Evolutionary conservation across 2,113 vertebrate genomes (phyloP).

Genomic region (Pygathrix nemaeus): DNA sequence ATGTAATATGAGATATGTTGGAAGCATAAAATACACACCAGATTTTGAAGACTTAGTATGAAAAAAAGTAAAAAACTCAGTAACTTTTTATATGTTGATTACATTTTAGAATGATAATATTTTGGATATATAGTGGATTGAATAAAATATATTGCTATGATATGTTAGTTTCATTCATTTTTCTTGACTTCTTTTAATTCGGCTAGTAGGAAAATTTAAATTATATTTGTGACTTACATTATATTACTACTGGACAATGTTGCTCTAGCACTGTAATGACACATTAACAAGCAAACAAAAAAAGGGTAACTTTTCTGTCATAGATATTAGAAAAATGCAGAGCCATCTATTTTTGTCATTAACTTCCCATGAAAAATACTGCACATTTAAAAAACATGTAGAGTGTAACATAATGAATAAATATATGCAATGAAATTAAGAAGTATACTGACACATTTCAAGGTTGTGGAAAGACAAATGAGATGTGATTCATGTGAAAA

Average conservation of each 20-base stretch:
- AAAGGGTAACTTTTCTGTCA: neutral
- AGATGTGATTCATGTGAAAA: neutral
- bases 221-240: neutral
- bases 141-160: neutral
- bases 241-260: neutral
- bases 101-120: neutral
- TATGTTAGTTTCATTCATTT: constrained; percentile 5
- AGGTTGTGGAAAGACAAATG: constrained; percentile 33
- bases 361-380: neutral
- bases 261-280: neutral
- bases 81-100: constrained; percentile 18
- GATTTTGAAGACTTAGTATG: neutral
- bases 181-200: neutral
- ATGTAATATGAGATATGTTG: neutral
- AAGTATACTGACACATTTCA: constrained; percentile 23
- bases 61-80: constrained; percentile 1
- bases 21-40: neutral
- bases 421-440: neutral
- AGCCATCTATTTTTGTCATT: constrained; percentile 39
- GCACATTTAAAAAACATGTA: neutral
- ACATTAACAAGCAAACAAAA: neutral
- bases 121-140: neutral
- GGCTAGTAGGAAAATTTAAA: neutral
- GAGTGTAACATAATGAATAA: neutral
- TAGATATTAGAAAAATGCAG: neutral